Evolutionary conservation across 2,797 vertebrate genomes (phyloP).

Genomic region (Pelodytes ibericus): DNA sequence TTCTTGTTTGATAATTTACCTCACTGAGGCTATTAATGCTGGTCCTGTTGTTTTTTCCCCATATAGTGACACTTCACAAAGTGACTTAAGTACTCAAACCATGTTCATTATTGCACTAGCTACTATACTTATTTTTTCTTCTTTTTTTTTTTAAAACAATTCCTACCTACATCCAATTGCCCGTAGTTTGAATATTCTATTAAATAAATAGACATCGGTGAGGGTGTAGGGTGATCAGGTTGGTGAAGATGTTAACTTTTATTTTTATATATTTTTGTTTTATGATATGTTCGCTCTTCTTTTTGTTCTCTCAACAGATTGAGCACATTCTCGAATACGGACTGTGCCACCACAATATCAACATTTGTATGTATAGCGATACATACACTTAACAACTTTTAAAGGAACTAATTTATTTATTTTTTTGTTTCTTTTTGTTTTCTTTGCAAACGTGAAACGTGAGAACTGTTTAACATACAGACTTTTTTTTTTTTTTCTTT

Average conservation of each 20-base stretch:
- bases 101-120: conserved; percentile 72
- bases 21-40: conserved; percentile 73
- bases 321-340: conserved; percentile 38
- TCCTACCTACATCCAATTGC: conserved; percentile 66
- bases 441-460: conserved; percentile 67
- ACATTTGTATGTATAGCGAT: conserved; percentile 35
- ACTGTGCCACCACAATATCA: conserved; percentile 35
- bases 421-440: conserved; percentile 49
- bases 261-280: too few species aligned
- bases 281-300: conserved; percentile 57
- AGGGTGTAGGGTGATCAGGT: conserved; percentile 42
- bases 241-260: conserved; percentile 64
- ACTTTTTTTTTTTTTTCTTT: conserved; percentile 52
- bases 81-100: conserved; percentile 68
- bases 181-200: conserved; percentile 69
- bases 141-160: too few species aligned
- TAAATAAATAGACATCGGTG: conserved; percentile 76
- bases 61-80: conserved; percentile 63
- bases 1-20: conserved; percentile 68
- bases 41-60: conserved; percentile 63
- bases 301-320: conserved; percentile 19
- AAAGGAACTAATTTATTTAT: conserved; percentile 60
- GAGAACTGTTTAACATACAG: conserved; percentile 66
- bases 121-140: conserved; percentile 66
- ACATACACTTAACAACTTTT: conserved; percentile 41